phyloP scores from a whole-genome alignment of 1,140 invertebrate genomes.

The Stegodyphus mimosarum region DNA sequence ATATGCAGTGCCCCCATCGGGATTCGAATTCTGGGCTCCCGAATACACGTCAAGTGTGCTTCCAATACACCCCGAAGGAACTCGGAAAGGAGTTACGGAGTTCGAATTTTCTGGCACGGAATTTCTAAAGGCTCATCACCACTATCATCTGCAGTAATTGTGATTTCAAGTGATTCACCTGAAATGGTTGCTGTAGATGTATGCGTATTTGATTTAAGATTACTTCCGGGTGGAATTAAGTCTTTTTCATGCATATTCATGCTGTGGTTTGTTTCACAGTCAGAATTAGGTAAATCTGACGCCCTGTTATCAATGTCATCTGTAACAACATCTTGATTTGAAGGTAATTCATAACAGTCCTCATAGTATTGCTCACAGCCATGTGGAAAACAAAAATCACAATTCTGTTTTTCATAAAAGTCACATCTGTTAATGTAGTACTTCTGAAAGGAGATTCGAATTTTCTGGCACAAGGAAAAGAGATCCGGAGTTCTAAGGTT shows the following conservation, averaged over 20 bases:
- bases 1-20: no score
- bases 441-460: not conserved
- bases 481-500: no score
- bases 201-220: not conserved
- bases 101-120: constrained; percentile 4
- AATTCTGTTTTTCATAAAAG: constrained; percentile 20
- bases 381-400: constrained; percentile 21
- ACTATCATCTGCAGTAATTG: constrained; percentile 42
- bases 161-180: constrained; percentile 60
- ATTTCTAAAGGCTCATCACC: constrained; percentile 69
- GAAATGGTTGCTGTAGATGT: constrained; percentile 35
- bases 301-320: no score
- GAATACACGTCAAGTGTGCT: no score
- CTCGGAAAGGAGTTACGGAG: no score
- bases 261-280: no score
- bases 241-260: not conserved
- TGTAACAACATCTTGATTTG: no score
- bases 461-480: no score
- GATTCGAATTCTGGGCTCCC: no score
- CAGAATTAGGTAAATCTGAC: no score
- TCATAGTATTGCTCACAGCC: not conserved
- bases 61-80: no score
- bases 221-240: not conserved
- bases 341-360: not conserved
- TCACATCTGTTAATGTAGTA: not conserved